A percentile compares a stretch with the other conserved stretches of the same genome.
Conservation (phyloP, 2,797 vertebrate species). For the Argya squamiceps region DNA sequence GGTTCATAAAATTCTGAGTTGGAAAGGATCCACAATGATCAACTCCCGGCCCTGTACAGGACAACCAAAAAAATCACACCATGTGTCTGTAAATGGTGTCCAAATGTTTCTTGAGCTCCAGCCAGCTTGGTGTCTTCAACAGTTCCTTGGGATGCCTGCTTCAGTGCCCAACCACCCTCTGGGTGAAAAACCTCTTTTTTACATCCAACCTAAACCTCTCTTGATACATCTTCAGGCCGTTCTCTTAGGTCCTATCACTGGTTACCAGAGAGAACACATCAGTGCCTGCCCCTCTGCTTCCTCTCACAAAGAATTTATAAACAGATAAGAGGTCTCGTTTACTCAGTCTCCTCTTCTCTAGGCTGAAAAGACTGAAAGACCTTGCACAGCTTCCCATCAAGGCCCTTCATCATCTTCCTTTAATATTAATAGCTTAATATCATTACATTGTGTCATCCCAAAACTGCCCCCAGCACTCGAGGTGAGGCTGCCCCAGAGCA, state of each 20-base stretch:
- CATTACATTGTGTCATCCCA: too few species aligned
- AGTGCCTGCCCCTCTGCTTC: background rate
- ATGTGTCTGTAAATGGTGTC: background rate
- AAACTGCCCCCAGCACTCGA: fast-evolving
- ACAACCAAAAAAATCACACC: background rate
- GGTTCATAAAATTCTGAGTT: background rate
- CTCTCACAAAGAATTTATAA: background rate
- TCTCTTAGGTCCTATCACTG: background rate
- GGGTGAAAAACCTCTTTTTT: background rate
- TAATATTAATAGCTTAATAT: background rate
- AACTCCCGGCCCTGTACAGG: background rate
- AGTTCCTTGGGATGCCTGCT: background rate
- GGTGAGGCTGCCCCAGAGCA: fast-evolving
- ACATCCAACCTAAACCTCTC: background rate
- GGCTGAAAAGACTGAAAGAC: background rate
- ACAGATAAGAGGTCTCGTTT: background rate
- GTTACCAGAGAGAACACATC: background rate
- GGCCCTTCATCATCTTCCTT: background rate
- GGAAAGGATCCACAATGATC: background rate
- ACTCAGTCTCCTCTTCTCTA: background rate
- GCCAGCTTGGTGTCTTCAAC: fast-evolving
- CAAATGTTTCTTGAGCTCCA: background rate
- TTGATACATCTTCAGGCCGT: background rate
- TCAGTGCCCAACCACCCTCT: background rate
- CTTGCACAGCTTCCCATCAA: background rate